A percentile compares a stretch with the other conserved stretches of the same genome.
Evolutionary conservation across 2,888 invertebrate genomes (phyloP).

Genomic region (Doris montereyensis): DNA sequence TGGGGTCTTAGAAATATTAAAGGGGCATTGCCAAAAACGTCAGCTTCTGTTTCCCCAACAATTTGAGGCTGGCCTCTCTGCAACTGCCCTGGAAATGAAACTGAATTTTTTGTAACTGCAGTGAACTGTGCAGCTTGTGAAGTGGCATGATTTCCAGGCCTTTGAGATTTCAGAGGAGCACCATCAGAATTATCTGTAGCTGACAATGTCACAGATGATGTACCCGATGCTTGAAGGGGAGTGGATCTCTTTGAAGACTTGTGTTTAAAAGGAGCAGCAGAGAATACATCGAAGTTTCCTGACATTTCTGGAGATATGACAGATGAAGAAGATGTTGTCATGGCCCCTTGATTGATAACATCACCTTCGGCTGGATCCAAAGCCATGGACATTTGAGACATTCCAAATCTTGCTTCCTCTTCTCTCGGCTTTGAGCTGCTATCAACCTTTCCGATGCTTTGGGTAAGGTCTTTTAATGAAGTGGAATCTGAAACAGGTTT

Average conservation of each 20-base stretch:
- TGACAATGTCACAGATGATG: slow-evolving; percentile 50
- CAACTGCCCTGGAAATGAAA: too few relatives aligned
- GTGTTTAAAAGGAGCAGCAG: slow-evolving; percentile 69
- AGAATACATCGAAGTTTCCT: slow-evolving; percentile 63
- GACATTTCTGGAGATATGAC: slow-evolving; percentile 47
- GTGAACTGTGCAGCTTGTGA: slow-evolving; percentile 22
- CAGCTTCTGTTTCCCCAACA: too few relatives aligned
- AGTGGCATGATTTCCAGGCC: slow-evolving; percentile 35
- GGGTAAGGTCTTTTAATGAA: background rate
- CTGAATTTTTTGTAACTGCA: background rate
- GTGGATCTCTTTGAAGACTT: slow-evolving; percentile 51
- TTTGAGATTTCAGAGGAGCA: slow-evolving; percentile 64
- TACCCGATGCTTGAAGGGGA: slow-evolving; percentile 43
- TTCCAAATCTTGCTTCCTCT: background rate
- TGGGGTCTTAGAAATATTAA: slow-evolving; percentile 51
- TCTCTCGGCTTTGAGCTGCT: slow-evolving; percentile 5
- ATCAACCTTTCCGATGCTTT: background rate
- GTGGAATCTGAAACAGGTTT: slow-evolving; percentile 26
- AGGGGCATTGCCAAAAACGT: slow-evolving; percentile 68
- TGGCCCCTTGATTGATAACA: slow-evolving; percentile 38
- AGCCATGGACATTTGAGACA: background rate
- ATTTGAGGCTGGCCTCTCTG: too few relatives aligned
- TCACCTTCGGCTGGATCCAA: slow-evolving; percentile 39
- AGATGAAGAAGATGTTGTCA: slow-evolving; percentile 45
- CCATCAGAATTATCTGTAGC: slow-evolving; percentile 66